A percentile compares a stretch with the other conserved stretches of the same genome.
phyloP scores from a whole-genome alignment of 1,140 invertebrate species.

The Wiebesia pumilae region DNA sequence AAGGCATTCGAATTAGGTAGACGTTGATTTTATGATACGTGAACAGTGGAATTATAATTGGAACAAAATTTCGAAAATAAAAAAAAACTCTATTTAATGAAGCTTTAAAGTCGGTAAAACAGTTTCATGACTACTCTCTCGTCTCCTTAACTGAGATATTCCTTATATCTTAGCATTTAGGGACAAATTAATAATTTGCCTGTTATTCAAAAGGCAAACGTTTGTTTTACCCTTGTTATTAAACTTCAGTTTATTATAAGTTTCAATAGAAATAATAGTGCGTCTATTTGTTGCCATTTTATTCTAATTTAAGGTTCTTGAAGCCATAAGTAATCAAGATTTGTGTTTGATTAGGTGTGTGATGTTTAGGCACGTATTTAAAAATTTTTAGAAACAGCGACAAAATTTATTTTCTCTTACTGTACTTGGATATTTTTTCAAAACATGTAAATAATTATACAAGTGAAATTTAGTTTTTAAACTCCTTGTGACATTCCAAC shows the following conservation, averaged over 20 bases:
- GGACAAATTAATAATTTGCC: constrained; percentile 24
- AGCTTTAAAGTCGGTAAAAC: constrained; percentile 22
- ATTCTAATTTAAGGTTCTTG: constrained; percentile 36
- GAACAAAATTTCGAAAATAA: background rate
- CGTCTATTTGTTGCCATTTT: constrained; percentile 43
- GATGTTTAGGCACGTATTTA: constrained; percentile 3
- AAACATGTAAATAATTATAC: constrained; percentile 42
- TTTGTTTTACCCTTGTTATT: constrained; percentile 29
- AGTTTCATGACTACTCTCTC: background rate
- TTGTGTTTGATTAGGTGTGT: constrained; percentile 6
- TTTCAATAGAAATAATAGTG: constrained; percentile 5
- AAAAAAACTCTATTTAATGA: background rate
- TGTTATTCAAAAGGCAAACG: background rate
- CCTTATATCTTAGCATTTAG: constrained; percentile 37
- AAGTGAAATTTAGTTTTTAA: constrained; percentile 30
- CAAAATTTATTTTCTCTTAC: background rate
- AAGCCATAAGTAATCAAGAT: constrained; percentile 42
- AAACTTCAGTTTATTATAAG: background rate
- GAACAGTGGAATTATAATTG: background rate
- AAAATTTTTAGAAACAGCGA: background rate
- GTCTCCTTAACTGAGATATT: constrained; percentile 20
- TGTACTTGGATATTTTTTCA: constrained; percentile 17
- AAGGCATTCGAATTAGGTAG: background rate
- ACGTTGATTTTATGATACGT: no score
- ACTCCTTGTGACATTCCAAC: constrained; percentile 12